These are phyloP conservation scores for Epirrhoe alternata DNA, from an alignment of 2,888 invertebrate genomes.

Conservation along the genomic window DNA sequence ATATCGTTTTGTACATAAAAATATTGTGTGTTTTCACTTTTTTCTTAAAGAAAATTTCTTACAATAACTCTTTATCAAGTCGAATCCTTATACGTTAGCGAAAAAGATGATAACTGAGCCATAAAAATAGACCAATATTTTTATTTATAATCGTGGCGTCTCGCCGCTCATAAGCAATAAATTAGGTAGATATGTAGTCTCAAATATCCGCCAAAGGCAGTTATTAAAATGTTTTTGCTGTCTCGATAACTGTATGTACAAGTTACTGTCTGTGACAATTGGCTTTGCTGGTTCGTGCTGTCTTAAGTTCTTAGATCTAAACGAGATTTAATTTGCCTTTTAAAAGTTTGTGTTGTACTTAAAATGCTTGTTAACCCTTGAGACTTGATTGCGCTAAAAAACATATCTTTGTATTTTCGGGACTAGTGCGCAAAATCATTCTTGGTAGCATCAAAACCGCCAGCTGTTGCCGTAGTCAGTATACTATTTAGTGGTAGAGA, in stretches of 20 bases:
- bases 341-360: no score
- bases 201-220: slow-evolving; percentile 41
- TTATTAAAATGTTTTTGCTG: slow-evolving; percentile 59
- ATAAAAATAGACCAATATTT: background rate
- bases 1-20: background rate
- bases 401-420: no score
- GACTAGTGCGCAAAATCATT: no score
- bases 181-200: background rate
- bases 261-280: slow-evolving; percentile 42
- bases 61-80: background rate
- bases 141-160: background rate
- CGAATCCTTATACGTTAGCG: background rate
- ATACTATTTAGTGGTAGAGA: no score
- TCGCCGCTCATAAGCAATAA: background rate
- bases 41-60: no score
- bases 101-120: slow-evolving; percentile 1
- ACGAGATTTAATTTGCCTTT: no score
- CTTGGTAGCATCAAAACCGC: no score
- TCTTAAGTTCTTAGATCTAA: no score
- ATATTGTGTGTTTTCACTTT: background rate
- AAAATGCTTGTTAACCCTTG: no score
- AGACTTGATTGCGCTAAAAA: no score
- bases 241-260: slow-evolving; percentile 72
- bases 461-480: no score
- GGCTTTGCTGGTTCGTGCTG: no score